Evolutionary conservation across 2,888 invertebrate species (phyloP), one percentile per base, ranked within the genome.

Genomic region (Baronia brevicornis): DNA sequence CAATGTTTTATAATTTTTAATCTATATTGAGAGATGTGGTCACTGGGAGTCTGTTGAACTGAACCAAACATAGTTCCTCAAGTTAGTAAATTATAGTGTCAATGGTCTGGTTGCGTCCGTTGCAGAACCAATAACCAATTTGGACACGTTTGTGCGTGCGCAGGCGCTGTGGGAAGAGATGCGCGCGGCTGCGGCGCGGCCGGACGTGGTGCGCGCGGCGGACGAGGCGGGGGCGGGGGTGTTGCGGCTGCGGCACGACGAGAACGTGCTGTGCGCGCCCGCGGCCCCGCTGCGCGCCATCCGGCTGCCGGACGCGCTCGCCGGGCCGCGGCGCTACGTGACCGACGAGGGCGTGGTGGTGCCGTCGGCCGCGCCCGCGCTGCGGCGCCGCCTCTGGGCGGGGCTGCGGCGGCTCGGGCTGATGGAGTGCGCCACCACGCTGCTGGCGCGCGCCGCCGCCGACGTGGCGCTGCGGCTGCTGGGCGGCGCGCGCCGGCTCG

Each of bases 401-500:
- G 78, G 87, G 14, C 90, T 92, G n/a, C 90, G 36, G 13, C 17
- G 33, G 30, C 19, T 30, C 91, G 91, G 5, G 92, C 21, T 86
- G 82, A 86, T 62, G 89, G 90, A 85, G 86, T 91, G 33, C 79
- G 89, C 32, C n/a, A n/a, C n/a, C n/a, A 91, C 93, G 70, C 87
- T 95, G 58, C 85, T 95, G 60, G 95, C 95, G 22, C 88, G 96
- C 42, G 94, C 94, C 22, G 90, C 92, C 13, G 89, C 91, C 33
- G 96, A 96, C 78, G 91, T 96, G 79, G 91, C 92, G 39, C 86
- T 73, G 60, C 68, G 73, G 48, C 82, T 96, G 29, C 78, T 94
- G 36, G 96, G 96, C 20, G 96, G 96, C 29, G 91, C 90, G 18
- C 91, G 94, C 53, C 86, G 95, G 31, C 84, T 96, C 34, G 94